These are phyloP conservation scores for Hydrotaea cyrtoneurina DNA, from an alignment of 2,888 invertebrate genomes.

Conservation along the genomic window DNA sequence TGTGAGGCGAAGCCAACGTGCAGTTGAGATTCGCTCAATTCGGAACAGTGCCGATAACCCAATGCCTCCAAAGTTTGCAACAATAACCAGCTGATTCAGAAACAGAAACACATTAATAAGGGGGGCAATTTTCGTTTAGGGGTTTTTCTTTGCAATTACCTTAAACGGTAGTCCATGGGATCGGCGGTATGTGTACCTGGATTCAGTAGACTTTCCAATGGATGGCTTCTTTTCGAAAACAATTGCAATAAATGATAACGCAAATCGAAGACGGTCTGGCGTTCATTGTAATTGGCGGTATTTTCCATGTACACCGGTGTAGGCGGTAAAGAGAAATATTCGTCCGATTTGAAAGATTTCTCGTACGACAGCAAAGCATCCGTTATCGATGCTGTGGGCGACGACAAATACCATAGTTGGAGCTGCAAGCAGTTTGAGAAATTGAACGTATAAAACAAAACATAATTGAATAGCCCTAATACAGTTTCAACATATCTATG, in stretches of 20 bases:
- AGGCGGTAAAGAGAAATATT: conserved; percentile 80
- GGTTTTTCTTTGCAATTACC: conserved; percentile 81
- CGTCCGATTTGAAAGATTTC: conserved; percentile 83
- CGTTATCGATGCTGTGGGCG: conserved; percentile 87
- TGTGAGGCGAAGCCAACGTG: conserved; percentile 90
- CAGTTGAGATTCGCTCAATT: conserved; percentile 83
- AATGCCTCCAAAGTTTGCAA: conserved; percentile 86
- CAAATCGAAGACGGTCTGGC: conserved; percentile 83
- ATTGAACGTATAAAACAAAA: no score
- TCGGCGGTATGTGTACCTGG: conserved; percentile 90
- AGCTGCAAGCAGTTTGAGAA: conserved; percentile 68
- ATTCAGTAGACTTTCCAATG: conserved; percentile 86
- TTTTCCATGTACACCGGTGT: conserved; percentile 75
- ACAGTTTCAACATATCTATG: no score
- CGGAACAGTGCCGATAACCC: conserved; percentile 85
- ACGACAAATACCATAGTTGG: conserved; percentile 85
- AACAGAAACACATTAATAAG: conserved; percentile 8
- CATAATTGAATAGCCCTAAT: no score
- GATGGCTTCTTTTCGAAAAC: conserved; percentile 85
- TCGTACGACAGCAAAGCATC: conserved; percentile 88
- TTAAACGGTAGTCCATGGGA: conserved; percentile 90
- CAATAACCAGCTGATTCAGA: conserved; percentile 86
- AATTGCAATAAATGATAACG: conserved; percentile 92
- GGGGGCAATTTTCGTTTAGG: background rate
- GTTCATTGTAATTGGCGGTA: conserved; percentile 63